Base-by-base conservation (phyloP, 2,797 vertebrate genomes). In the Antrozous pallidus region DNA sequence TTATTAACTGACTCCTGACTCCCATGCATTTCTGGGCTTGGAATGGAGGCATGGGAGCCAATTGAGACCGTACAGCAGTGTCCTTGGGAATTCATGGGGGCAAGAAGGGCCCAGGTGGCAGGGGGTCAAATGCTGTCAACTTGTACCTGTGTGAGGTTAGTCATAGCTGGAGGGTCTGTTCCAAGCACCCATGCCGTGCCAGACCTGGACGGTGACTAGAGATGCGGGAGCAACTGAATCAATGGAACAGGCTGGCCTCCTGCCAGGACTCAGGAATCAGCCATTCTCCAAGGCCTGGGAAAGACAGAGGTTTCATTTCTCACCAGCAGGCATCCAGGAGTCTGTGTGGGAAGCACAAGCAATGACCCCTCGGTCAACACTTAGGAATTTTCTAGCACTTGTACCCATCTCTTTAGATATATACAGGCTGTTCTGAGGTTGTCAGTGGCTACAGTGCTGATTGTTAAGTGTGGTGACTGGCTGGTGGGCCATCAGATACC, bases 311-410 rank as follows among this genome's bases (percentile, higher is more conserved):
- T 1, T 0, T 77, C 47, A 11, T 28, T 45, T 45, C 47, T 81
- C 61, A 63, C 47, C 13, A 14, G 2, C 5, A 0, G 38, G 28
- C 0, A 0, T 42, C 47, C 22, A 22, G 78, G 51, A 74, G 1
- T 10, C 79, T 54, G 1, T 67, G 6, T 17, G 24, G 38, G 38
- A 47, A 84, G 36, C 33, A 9, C 3, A 11, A 73, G 31, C 26
- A 4, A 8, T 69, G 42, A 69, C 16, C 31, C 33, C 3, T 31
- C 0, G 0, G 12, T 17, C 81, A 69, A 69, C 47, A n/a, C 78
- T 74, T 65, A 17, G 9, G 28, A 22, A 38, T 86, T 80, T 87
- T 47, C 88, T 51, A 77, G 56, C 38, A 77, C 38, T 67, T 83
- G 38, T 83, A 47, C 22, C 28, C 42, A 28, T 75, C 67, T 83